Conservation (phyloP, 2,797 vertebrate species). For the Alcedo atthis region DNA sequence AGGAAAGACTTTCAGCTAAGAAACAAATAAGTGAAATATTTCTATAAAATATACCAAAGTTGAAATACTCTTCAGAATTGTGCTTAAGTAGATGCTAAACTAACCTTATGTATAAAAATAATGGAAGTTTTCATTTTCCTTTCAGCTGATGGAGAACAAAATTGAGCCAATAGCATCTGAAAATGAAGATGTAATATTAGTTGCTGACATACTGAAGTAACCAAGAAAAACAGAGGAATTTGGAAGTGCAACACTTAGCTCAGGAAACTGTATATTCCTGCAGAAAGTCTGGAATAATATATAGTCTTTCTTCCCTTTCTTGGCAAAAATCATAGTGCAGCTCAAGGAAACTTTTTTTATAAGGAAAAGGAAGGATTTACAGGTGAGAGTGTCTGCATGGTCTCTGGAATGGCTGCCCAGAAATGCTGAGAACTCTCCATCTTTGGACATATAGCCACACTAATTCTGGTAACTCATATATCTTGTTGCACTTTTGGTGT, state of each 20-base stretch:
- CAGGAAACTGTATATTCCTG: neutral
- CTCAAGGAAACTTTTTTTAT: too few species aligned
- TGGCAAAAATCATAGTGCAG: neutral
- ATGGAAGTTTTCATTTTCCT: neutral
- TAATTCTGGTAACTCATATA: neutral
- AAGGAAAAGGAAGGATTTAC: neutral
- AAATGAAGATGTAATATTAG: conserved; percentile 11
- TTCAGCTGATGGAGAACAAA: conserved; percentile 25
- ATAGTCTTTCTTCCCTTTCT: neutral
- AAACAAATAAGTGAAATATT: neutral
- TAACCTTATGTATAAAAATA: neutral
- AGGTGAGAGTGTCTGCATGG: neutral
- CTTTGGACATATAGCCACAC: neutral
- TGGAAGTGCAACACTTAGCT: neutral
- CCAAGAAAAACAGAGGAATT: neutral
- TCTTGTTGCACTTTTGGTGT: neutral
- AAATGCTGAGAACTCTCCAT: neutral
- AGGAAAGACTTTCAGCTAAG: neutral
- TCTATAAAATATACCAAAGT: neutral
- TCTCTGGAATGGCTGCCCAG: neutral
- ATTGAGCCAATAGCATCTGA: neutral
- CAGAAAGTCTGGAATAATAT: neutral
- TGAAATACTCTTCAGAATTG: neutral
- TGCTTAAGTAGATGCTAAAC: neutral
- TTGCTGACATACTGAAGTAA: neutral